Conservation (phyloP, 1,140 invertebrate genomes). For the Planococcus citri region DNA sequence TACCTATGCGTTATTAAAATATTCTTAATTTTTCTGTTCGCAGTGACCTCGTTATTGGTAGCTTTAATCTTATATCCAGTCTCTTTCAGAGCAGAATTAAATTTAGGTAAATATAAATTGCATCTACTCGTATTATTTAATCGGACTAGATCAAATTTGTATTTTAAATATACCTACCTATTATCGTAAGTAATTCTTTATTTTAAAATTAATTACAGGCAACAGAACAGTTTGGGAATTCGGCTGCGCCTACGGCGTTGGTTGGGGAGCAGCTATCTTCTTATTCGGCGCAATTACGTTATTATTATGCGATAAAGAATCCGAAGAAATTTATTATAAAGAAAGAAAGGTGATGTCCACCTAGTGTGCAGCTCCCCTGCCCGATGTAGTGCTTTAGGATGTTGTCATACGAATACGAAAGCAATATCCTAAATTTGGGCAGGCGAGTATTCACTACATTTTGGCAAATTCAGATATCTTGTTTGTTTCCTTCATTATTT, state of each 20-base stretch:
- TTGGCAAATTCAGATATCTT: background rate
- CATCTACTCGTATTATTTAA: background rate
- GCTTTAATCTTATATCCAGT: conserved; percentile 94
- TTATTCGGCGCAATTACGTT: conserved; percentile 85
- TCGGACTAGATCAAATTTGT: no score
- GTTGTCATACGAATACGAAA: background rate
- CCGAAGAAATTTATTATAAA: conserved; percentile 96
- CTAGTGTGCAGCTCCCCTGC: conserved; percentile 33
- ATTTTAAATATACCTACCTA: background rate
- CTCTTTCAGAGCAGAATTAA: conserved; percentile 83
- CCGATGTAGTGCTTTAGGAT: conserved; percentile 31
- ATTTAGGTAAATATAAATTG: conserved; percentile 52
- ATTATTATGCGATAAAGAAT: conserved; percentile 92
- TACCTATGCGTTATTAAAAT: no score
- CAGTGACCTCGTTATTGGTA: conserved; percentile 81
- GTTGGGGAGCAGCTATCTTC: conserved; percentile 93
- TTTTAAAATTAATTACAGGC: conserved; percentile 40
- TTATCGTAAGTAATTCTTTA: no score
- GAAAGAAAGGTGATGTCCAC: conserved; percentile 66
- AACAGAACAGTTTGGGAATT: conserved; percentile 85
- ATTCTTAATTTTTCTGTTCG: conserved; percentile 37
- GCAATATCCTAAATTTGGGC: conserved; percentile 17
- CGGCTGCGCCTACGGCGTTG: conserved; percentile 94
- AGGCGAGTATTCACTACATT: conserved; percentile 16
- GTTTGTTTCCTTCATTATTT: no score